phyloP scores from a whole-genome alignment of 2,888 invertebrate species.

The Molanna angustata region DNA sequence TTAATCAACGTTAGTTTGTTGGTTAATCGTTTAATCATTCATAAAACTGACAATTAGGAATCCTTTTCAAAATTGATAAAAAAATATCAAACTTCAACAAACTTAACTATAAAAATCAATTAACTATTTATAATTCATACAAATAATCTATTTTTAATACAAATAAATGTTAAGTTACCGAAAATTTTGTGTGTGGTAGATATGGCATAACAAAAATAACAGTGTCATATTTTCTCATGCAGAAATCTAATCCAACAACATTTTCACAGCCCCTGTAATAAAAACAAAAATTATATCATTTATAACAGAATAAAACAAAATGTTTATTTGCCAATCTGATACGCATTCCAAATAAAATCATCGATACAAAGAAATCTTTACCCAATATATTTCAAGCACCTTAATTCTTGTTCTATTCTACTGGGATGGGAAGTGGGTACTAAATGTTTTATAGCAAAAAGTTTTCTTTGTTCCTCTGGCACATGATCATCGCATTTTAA shows the following conservation, averaged over 20 bases:
- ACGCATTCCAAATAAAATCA: too few relatives aligned
- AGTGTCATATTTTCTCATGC: slow-evolving; percentile 72
- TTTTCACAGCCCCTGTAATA: slow-evolving; percentile 71
- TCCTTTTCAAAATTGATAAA: too few relatives aligned
- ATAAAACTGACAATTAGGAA: too few relatives aligned
- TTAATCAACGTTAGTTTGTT: too few relatives aligned
- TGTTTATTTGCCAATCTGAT: slow-evolving; percentile 20
- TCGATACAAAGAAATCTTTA: slow-evolving; percentile 42
- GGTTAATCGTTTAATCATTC: too few relatives aligned
- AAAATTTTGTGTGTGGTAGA: slow-evolving; percentile 76
- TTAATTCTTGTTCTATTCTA: slow-evolving; percentile 76
- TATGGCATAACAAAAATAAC: slow-evolving; percentile 89
- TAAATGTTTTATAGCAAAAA: slow-evolving; percentile 83
- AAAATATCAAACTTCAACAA: too few relatives aligned
- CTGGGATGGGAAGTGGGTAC: slow-evolving; percentile 84
- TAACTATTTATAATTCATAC: too few relatives aligned
- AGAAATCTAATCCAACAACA: slow-evolving; percentile 77
- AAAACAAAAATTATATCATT: slow-evolving; percentile 16
- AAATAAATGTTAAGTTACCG: too few relatives aligned
- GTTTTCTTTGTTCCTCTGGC: slow-evolving; percentile 49
- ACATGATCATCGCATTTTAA: slow-evolving; percentile 51
- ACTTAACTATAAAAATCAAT: too few relatives aligned
- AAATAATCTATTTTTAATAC: too few relatives aligned
- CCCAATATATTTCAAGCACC: slow-evolving; percentile 77
- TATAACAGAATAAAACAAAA: not conserved